These are phyloP conservation scores for Torymus auratus DNA, from an alignment of 2,888 invertebrate species.

Conservation along the genomic window DNA sequence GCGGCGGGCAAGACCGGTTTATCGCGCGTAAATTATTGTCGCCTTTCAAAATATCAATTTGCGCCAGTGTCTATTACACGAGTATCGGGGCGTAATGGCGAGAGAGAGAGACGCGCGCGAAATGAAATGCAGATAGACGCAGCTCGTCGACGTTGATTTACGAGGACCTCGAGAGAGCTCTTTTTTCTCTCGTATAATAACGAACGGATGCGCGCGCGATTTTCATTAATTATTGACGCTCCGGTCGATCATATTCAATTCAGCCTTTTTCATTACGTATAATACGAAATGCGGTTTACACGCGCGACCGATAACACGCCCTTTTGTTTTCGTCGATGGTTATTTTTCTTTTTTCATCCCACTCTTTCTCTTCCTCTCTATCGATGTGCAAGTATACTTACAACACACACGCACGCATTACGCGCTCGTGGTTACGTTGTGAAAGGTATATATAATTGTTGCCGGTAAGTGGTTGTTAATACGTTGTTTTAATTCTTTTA, in stretches of 20 bases:
- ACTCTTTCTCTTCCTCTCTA: too few species aligned
- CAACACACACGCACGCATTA: too few species aligned
- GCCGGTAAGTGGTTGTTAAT: conserved; percentile 22
- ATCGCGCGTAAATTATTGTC: conserved; percentile 55
- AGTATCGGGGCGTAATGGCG: conserved; percentile 37
- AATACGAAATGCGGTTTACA: background rate
- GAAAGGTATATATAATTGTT: conserved; percentile 10
- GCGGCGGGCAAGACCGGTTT: conserved; percentile 52
- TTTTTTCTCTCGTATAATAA: background rate
- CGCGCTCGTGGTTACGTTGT: too few species aligned
- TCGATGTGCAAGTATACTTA: too few species aligned
- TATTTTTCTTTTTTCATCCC: background rate
- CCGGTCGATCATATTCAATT: conserved; percentile 18
- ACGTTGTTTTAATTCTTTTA: conserved; percentile 7
- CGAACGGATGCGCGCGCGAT: background rate
- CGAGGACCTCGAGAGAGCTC: background rate
- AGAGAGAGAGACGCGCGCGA: conserved; percentile 21
- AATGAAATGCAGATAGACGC: conserved; percentile 46
- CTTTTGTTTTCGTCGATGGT: background rate
- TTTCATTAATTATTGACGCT: conserved; percentile 6
- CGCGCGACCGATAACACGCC: background rate
- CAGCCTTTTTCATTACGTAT: background rate
- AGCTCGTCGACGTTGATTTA: conserved; percentile 44
- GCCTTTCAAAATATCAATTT: conserved; percentile 60
- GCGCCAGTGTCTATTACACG: conserved; percentile 55